These are phyloP conservation scores for Carterocephalus palaemon DNA, from an alignment of 2,888 invertebrate species.

Conservation along the genomic window DNA sequence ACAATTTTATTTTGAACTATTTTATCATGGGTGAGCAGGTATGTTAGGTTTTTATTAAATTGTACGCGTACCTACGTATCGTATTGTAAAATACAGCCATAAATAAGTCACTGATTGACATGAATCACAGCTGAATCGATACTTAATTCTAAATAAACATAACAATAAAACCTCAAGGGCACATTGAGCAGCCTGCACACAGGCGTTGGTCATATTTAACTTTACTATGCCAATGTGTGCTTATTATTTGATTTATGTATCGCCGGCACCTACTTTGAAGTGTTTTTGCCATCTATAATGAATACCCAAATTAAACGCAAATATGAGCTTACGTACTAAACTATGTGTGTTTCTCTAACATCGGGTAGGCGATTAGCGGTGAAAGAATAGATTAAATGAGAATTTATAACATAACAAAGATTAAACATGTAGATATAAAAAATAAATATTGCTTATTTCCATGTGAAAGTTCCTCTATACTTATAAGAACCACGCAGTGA, in stretches of 20 bases:
- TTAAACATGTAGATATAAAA: too few relatives aligned
- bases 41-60: too few relatives aligned
- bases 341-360: background rate
- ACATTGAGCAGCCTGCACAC: conserved; percentile 8
- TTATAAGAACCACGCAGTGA: too few relatives aligned
- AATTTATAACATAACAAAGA: too few relatives aligned
- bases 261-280: conserved; percentile 12
- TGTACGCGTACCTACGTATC: too few relatives aligned
- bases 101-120: background rate
- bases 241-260: conserved; percentile 19
- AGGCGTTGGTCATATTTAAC: background rate
- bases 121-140: conserved; percentile 1
- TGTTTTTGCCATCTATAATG: conserved; percentile 8
- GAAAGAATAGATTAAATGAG: too few relatives aligned
- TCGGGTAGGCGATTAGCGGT: background rate
- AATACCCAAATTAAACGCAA: conserved; percentile 16
- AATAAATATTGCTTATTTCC: too few relatives aligned
- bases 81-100: too few relatives aligned
- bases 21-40: too few relatives aligned
- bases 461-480: too few relatives aligned
- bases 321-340: conserved; percentile 15
- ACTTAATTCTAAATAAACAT: background rate
- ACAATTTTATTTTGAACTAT: too few relatives aligned
- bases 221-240: conserved; percentile 17
- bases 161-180: conserved; percentile 9